Base-by-base conservation (phyloP, 1,140 invertebrate species). In the Lutraria rhynchaena region DNA sequence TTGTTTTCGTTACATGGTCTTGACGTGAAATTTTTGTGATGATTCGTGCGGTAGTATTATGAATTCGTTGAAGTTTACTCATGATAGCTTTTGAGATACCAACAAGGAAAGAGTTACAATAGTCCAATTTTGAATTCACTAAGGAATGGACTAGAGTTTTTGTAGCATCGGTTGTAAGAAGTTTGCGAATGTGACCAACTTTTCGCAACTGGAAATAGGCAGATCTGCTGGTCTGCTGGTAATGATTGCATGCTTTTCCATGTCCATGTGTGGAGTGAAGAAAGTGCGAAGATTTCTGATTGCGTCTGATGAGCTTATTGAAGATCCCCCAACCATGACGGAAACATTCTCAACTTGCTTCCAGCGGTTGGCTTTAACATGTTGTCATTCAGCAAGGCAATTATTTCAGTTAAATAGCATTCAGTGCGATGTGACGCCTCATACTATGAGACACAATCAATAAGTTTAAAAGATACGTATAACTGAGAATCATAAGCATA, bases 401-500 rank as follows among this genome's bases (percentile, higher is more conserved):
- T 29, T 9, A 70, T 15, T 31, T 44, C 7, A 80, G 65, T 46
- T 53, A 69, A 44, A 46, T 69, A 70, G 37, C 27, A 69, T 55
- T 22, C 37, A 44, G 15, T 33, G 70, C 9, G 17, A 65, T 46
- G 17, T n/a, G n/a, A n/a, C n/a, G n/a, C n/a, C n/a, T 80, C 51
- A 3, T 35, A n/a, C 31, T 80, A 24, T 35, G 51, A 44, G 31
- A 35, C 35, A 22, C 2, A 57, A 44, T 67, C 35, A 22, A 19
- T 60, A 5, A 53, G 53, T 60, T 70, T 67, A 29, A 80, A 69
- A 24, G 76, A 58, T 9, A 70, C 17, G 51, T 80, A 80, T n/a
- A 80, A 55, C 31, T 70, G 76, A 46, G 31, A 41, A 57, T 80
- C 76, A 35, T 80, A 63, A 19, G 65, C 31, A 49, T 78, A 67